Conservation (phyloP, 2,888 invertebrate species). For the Amblyjoppa fuscipennis region DNA sequence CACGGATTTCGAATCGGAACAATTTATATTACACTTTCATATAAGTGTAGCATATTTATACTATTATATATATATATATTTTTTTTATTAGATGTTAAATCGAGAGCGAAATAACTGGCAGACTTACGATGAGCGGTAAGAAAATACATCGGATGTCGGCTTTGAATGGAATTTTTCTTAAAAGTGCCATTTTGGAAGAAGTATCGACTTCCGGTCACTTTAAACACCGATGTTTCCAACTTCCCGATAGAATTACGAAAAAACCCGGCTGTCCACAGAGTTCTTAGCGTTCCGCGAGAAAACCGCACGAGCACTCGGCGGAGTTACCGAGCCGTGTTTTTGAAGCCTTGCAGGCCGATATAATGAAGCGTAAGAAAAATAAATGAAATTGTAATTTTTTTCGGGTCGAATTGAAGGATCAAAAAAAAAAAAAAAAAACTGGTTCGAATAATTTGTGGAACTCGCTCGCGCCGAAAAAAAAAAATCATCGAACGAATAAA, state of each 20-base stretch:
- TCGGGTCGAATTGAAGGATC: too few species aligned
- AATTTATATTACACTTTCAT: neutral
- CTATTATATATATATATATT: too few species aligned
- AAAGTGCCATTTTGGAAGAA: neutral
- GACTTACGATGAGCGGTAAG: neutral
- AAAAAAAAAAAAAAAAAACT: too few species aligned
- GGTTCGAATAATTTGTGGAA: too few species aligned
- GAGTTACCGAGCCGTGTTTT: neutral
- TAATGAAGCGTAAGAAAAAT: too few species aligned
- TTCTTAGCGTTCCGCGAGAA: neutral
- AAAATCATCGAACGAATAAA: neutral
- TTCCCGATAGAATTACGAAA: neutral
- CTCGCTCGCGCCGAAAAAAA: neutral
- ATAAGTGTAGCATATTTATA: neutral
- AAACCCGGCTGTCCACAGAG: neutral
- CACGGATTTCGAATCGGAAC: slow-evolving; percentile 2
- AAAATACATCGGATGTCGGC: neutral
- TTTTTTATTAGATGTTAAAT: neutral
- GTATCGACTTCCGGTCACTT: neutral
- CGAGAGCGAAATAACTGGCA: neutral
- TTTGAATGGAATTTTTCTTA: neutral
- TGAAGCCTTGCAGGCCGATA: neutral
- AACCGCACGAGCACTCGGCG: neutral
- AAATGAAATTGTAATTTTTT: too few species aligned
- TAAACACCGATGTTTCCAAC: neutral